phyloP scores from a whole-genome alignment of 2,797 vertebrate species.

The Gymnoscopelus braueri region DNA sequence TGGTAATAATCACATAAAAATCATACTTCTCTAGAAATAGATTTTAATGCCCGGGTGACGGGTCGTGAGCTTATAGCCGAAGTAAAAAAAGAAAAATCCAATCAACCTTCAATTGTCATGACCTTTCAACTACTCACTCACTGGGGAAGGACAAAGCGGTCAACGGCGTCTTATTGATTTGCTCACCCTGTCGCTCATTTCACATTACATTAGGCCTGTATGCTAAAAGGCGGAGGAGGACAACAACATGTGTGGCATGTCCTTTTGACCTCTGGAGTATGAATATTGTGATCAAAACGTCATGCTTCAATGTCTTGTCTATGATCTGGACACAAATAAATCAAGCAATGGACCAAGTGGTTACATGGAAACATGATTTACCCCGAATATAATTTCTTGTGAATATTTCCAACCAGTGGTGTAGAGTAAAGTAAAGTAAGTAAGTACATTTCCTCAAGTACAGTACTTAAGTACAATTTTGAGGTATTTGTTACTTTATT shows the following conservation, averaged over 20 bases:
- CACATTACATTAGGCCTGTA: slow-evolving; percentile 17
- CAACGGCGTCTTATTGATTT: slow-evolving; percentile 34
- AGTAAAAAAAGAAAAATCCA: slow-evolving; percentile 31
- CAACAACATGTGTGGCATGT: neutral
- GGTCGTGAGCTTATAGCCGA: no score
- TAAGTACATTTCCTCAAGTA: no score
- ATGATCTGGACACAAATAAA: neutral
- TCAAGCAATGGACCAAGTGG: neutral
- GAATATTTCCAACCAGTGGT: neutral
- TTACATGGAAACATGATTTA: neutral
- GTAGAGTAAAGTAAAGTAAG: no score
- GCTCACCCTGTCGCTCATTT: slow-evolving; percentile 27
- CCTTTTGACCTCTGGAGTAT: slow-evolving; percentile 31
- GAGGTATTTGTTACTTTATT: no score
- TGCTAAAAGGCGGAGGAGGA: slow-evolving; percentile 23
- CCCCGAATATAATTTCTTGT: neutral
- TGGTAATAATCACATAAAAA: no score
- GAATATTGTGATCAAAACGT: slow-evolving; percentile 29
- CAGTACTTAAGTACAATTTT: no score
- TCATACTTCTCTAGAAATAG: no score
- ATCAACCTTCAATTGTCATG: slow-evolving; percentile 42
- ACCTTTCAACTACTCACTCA: slow-evolving; percentile 29
- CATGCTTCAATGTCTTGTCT: slow-evolving; percentile 10
- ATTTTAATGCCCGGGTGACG: no score
- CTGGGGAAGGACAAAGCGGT: slow-evolving; percentile 28